phyloP scores from a whole-genome alignment of 2,797 vertebrate genomes.

The Anableps anableps region DNA sequence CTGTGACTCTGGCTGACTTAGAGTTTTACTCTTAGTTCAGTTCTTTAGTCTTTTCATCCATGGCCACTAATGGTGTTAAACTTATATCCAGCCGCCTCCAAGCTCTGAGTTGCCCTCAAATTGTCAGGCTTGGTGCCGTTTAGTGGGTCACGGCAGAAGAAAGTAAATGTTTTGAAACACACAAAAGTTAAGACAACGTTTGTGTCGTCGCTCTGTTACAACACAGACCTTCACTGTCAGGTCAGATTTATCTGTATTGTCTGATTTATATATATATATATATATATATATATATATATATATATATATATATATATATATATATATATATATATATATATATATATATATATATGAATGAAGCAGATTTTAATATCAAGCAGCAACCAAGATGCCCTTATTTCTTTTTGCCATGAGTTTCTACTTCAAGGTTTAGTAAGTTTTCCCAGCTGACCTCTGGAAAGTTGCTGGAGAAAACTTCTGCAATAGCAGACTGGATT shows the following conservation, averaged over 20 bases:
- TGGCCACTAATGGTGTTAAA: constrained; percentile 8
- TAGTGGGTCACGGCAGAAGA: background rate
- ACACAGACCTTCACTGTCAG: background rate
- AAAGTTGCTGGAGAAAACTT: constrained; percentile 33
- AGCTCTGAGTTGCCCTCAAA: constrained; percentile 15
- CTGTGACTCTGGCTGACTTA: background rate
- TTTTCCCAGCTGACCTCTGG: constrained; percentile 33
- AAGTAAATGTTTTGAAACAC: background rate
- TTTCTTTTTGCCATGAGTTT: constrained; percentile 4
- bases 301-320: too few relatives aligned
- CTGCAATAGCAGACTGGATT: constrained; percentile 45
- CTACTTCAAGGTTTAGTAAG: constrained; percentile 15
- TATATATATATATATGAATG: too few relatives aligned
- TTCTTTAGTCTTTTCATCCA: background rate
- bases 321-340: too few relatives aligned
- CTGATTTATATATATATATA: too few relatives aligned
- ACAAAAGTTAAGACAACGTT: background rate
- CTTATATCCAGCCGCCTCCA: background rate
- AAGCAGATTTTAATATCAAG: background rate
- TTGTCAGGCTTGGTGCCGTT: constrained; percentile 8
- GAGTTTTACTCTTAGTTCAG: background rate
- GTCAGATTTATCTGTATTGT: background rate
- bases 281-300: too few relatives aligned
- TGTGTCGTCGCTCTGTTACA: background rate
- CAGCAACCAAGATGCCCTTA: background rate